Base-by-base conservation (phyloP, 2,888 invertebrate genomes). In the Diploptera punctata region DNA sequence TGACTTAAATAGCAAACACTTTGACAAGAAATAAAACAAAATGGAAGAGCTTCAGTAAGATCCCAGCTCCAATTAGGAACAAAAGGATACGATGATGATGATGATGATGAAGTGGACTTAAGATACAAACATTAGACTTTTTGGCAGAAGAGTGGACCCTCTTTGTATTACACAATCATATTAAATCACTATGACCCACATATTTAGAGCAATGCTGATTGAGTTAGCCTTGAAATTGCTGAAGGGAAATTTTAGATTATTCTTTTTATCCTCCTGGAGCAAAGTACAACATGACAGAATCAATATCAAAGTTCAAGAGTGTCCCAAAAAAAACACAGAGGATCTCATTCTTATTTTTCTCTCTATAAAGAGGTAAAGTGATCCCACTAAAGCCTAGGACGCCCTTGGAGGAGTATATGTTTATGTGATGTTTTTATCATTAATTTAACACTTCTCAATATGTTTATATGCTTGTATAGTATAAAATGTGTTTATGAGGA, bases 141-240 rank as follows among this genome's bases (percentile, higher is more conserved):
- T n/a, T n/a, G n/a, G n/a, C n/a, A n/a, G n/a, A n/a, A n/a, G n/a
- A n/a, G n/a, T n/a, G n/a, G n/a, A n/a, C n/a, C n/a, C n/a, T n/a
- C n/a, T n/a, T n/a, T n/a, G n/a, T n/a, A n/a, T n/a, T n/a, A 9
- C 2, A 16, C 57, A 9, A 13, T 13, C 57, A 31, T n/a, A 54
- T 65, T 26, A 65, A 65, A n/a, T 65, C 24, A n/a, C 26, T 65
- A 7, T 65, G 65, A 65, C 65, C 65, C 47, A 65, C 26, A 47
- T 65, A 47, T 65, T 65, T 29, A 65, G 5, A 57, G 29, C 31
- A 19, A 24, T 31, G 31, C 9, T 54, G 44, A 61, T 61, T 70
- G 31, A 24, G 43, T 61, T 61, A 61, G 44, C 70, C 47, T 57
- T 54, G 57, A 68, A 33, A 18, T n/a, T 43, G 21, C 16, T 54